Percentiles rank a stretch among this genome's conserved stretches.
Conservation (phyloP, 1,140 invertebrate genomes). For the Neodiprion virginianus region DNA sequence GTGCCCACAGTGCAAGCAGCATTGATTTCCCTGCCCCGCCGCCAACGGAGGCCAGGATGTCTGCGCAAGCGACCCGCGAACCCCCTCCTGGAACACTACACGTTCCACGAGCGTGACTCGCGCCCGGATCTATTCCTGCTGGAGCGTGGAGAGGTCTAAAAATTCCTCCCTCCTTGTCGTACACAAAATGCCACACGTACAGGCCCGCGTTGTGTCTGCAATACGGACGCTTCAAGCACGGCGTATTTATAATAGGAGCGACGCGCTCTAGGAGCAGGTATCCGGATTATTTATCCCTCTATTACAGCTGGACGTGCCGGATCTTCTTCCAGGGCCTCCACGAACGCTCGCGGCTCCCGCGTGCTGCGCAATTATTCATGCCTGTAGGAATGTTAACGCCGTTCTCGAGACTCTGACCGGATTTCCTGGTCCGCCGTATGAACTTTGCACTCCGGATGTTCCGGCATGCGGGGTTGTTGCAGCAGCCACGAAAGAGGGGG, state of each 20-base stretch:
- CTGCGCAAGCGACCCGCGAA: neutral
- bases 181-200: neutral
- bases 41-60: neutral
- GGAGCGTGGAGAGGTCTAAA: neutral
- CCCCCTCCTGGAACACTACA: conserved; percentile 2
- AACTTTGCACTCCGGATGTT: too few species aligned
- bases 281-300: neutral
- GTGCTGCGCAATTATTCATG: too few species aligned
- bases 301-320: neutral
- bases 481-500: too few species aligned
- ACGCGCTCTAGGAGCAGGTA: neutral
- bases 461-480: too few species aligned
- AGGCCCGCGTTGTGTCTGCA: neutral
- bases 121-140: neutral
- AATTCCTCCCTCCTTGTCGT: neutral
- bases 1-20: neutral
- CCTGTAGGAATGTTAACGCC: too few species aligned
- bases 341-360: too few species aligned
- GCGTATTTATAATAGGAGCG: neutral
- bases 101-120: conserved; percentile 2
- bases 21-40: conserved; percentile 1
- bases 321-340: too few species aligned
- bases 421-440: too few species aligned
- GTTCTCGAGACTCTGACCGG: too few species aligned
- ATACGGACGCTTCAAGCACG: neutral